phyloP scores from a whole-genome alignment of 2,113 vertebrate species.

The Microtus pennsylvanicus region DNA sequence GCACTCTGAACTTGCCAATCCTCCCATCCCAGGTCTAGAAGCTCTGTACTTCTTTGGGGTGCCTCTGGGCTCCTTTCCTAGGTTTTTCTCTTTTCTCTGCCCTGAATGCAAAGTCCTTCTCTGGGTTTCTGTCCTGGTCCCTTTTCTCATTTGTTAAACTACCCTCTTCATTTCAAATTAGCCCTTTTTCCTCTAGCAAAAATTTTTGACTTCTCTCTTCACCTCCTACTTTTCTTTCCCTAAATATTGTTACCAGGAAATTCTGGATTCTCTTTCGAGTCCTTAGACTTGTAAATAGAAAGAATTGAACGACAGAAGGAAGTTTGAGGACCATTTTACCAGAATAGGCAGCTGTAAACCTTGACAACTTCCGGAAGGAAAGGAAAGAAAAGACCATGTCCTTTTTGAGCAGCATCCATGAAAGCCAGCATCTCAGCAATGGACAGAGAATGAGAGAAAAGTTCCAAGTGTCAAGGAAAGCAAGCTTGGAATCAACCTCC shows the following conservation, averaged over 20 bases:
- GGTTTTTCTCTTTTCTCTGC: not conserved
- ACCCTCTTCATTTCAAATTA: not conserved
- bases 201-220: not conserved
- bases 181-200: not conserved
- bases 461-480: not conserved
- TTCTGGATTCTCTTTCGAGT: not conserved
- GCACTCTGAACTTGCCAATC: not conserved
- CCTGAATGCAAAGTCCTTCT: not conserved
- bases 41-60: not conserved
- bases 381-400: not conserved
- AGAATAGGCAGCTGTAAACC: not conserved
- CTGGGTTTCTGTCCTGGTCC: not conserved
- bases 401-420: not conserved
- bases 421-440: not conserved
- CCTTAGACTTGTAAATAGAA: not conserved
- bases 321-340: not conserved
- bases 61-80: not conserved
- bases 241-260: not conserved
- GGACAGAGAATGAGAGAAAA: too few relatives aligned
- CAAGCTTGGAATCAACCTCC: too few relatives aligned
- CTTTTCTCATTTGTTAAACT: slow-evolving; percentile 13
- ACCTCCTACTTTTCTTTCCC: not conserved
- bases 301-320: not conserved
- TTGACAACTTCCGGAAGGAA: not conserved
- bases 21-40: not conserved